Conservation (phyloP, 2,113 vertebrate species). For the Cynocephalus volans region DNA sequence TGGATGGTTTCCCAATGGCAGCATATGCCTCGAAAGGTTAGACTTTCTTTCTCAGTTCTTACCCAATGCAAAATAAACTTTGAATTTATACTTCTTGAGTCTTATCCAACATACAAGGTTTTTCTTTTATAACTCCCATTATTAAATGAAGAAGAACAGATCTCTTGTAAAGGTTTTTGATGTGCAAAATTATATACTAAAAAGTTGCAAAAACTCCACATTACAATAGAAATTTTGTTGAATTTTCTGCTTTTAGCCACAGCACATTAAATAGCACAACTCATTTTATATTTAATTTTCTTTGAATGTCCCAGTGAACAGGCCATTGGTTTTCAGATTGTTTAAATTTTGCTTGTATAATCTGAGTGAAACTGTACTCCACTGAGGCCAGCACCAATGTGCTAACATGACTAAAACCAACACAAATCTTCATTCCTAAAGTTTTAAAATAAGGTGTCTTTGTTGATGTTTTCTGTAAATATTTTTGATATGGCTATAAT, state of each 20-base stretch:
- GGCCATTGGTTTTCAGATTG: slow-evolving; percentile 61
- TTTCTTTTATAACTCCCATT: slow-evolving; percentile 53
- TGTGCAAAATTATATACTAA: slow-evolving; percentile 15
- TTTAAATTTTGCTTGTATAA: slow-evolving; percentile 62
- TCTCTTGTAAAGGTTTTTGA: slow-evolving; percentile 65
- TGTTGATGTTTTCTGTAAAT: slow-evolving; percentile 43
- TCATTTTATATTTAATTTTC: slow-evolving; percentile 72
- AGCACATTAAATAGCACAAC: slow-evolving; percentile 35
- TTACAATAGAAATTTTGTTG: background rate
- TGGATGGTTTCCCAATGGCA: background rate
- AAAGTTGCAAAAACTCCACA: slow-evolving; percentile 64
- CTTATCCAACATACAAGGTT: slow-evolving; percentile 44
- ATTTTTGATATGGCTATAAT: background rate
- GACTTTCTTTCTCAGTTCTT: slow-evolving; percentile 44
- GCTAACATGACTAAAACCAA: slow-evolving; percentile 38
- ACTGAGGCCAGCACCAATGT: background rate
- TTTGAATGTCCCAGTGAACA: slow-evolving; percentile 40
- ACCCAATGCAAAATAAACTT: slow-evolving; percentile 65
- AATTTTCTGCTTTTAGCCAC: slow-evolving; percentile 10
- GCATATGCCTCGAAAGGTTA: slow-evolving; percentile 23
- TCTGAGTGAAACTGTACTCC: background rate
- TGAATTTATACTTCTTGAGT: background rate
- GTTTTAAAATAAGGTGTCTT: background rate
- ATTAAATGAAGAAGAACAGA: slow-evolving; percentile 64
- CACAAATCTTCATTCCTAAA: slow-evolving; percentile 23